Base-by-base conservation (phyloP, 2,888 invertebrate species). In the Pachycephus smyrnensis region DNA sequence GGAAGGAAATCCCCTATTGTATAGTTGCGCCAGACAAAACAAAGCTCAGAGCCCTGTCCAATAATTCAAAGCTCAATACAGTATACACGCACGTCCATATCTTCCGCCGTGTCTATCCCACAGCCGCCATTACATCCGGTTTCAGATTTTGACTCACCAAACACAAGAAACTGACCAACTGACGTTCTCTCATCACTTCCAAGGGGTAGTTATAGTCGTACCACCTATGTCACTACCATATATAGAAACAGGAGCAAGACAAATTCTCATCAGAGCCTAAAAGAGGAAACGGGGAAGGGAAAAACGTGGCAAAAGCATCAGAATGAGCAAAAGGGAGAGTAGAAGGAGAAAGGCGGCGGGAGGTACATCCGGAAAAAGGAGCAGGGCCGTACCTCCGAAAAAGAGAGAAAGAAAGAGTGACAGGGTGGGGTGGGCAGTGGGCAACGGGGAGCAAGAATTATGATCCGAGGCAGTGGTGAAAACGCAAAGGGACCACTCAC, bases 381-480 rank as follows among this genome's bases (percentile, higher is more conserved):
- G 40, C 35, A 73, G 76, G 23, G 76, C 12, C 12, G 12, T 37
- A 9, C 23, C 55, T 55, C 9, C 23, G 55, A 23, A 9, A 23
- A 6, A 55, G 55, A 55, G 55, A 55, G 55, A 55, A 30, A 37
- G 77, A 9, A 11, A 82, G 84, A 85, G 84, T 78, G 81, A 78
- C 69, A 73, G 75, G 79, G 79, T 6, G 23, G 84, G 82, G 83
- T 85, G 83, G 85, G 82, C 81, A 82, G 77, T 76, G 78, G 83
- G 81, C 32, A 69, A 73, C 69, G 35, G 77, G 33, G 78, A 75
- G 73, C 33, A 82, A 87, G 89, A 89, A 88, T 88, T 88, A 89
- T 86, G 87, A 87, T 85, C 85, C 83, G 81, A 84, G 23, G 82
- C 82, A 83, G 85, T 85, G 85, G 82, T 83, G 84, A 82, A 84